Base-by-base conservation (phyloP, 2,888 invertebrate genomes). In the Epistrophe grossulariae region DNA sequence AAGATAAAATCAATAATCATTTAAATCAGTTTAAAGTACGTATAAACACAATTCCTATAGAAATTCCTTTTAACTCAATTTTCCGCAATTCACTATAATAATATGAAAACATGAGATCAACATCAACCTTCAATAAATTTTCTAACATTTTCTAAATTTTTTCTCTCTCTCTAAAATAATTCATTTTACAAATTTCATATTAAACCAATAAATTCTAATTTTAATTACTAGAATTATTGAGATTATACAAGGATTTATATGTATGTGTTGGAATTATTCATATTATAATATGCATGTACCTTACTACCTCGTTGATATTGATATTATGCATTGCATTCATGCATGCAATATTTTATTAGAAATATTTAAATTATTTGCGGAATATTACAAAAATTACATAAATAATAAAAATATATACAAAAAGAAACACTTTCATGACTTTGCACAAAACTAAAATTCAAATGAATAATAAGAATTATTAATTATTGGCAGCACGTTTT, bases 331-430 rank as follows among this genome's bases (percentile, higher is more conserved):
- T 35, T 60, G 60, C 38, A 60, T 38, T 5, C 35, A 9, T 35
- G 40, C 13, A 43, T 43, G 43, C 38, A 60, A 60, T 60, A 40
- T 24, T 40, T 60, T 15, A 60, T 40, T 8, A 38, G n/a, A 19
- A 60, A 40, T 40, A 60, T 60, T 19, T 60, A 60, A 60, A 60
- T 60, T 40, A 60, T n/a, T n/a, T 40, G 60, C 38, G 59, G 38
- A 17, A 19, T 60, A 38, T 59, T 17, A 38, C 17, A 52, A 52
- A 52, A 52, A 8, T 52, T 24, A 28, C 19, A 52, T 52, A 15
- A 7, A 52, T 24, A 50, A 24, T 11, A 10, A 19, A 13, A 38
- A 19, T 19, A 35, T 8, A 6, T 31, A 17, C 6, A 38, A 38
- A 35, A 2, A 60, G 15, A n/a, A 19, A 7, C 11, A 17, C 59